Base-by-base conservation (phyloP, 2,888 invertebrate genomes). In the Hirtodrosophila cameraria region DNA sequence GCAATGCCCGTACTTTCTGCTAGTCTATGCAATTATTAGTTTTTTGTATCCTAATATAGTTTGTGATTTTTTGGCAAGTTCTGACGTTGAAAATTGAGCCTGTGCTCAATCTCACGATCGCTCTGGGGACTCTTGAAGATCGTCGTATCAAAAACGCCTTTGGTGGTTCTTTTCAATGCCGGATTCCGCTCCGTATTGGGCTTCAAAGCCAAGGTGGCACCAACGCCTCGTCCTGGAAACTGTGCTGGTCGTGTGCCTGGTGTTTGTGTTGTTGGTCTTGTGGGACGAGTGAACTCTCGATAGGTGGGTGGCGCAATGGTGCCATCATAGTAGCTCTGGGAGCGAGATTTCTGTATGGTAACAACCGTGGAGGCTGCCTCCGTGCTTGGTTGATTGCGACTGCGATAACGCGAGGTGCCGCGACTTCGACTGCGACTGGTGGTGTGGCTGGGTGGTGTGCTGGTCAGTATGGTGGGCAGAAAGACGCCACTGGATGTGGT, bases 241-340 rank as follows among this genome's bases (percentile, higher is more conserved):
- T 39, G 43, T 0, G 54, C 13, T 1, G 83, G 75, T 11, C 79
- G 30, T 1, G 78, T n/a, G n/a, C n/a, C n/a, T n/a, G n/a, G n/a
- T n/a, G n/a, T n/a, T n/a, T n/a, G n/a, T n/a, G n/a, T n/a, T n/a
- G n/a, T 82, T 0, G 79, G 74, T 15, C 84, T 48, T 1, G 65
- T 38, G 9, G 33, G 55, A 5, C 65, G 75, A 1, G 62, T 7
- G 11, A 31, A 65, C 16, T 67, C 63, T 2, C 68, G 75, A 27
- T 63, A 53, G 15, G 49, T 70, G 43, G 83, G 63, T 8, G 80
- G 86, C 0, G 81, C 68, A 12, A 86, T 18, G 2, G 90, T 88
- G 7, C 91, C 91, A 28, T 89, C 91, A 60, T 91, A 91, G 48
- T 88, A 91, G 55, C 90, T 90, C 36, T 90, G 88, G 0, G 91